Evolutionary conservation across 2,888 invertebrate species (phyloP), one percentile per base, ranked within the genome.

Genomic region (Lampropteryx suffumata): DNA sequence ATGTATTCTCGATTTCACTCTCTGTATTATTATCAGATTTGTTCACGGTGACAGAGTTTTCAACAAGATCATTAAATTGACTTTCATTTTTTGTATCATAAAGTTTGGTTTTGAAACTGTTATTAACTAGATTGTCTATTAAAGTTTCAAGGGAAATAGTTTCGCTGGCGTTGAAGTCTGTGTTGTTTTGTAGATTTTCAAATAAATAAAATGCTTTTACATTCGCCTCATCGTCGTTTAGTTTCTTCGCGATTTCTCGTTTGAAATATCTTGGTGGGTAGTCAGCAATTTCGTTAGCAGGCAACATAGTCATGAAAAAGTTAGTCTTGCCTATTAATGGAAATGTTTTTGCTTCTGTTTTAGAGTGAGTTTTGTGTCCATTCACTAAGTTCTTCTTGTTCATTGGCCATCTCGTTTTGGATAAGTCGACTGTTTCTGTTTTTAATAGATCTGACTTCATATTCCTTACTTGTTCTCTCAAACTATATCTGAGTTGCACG

Each of bases 381-480:
- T 54, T 68, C 2, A 68, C 49, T 33, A 63, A 42, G 14, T 65
- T 69, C 30, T 69, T 67, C 44, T 72, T 76, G 28, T 70, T 73
- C 42, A 65, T 46, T 0, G 84, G 82, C 86, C 86, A 85, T 55
- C 81, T 77, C 30, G 79, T 76, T 50, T 76, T 81, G 0, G 78
- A 76, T 6, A 78, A 60, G 33, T 80, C 80, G 4, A 69, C 53
- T 8, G 62, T 67, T 30, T 81, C 78, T 29, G 57, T 50, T 60
- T 71, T 81, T 0, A 70, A 24, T 40, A 63, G 55, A 8, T 79
- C 76, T 21, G 76, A 63, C 50, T 78, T 84, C 45, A 65, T 73
- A 43, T 83, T 76, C 55, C 76, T 86, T 0, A 85, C 74, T 57
- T 84, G 82, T 50, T 88, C 85, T 27, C 80, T 68, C 27, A 83